Base-by-base conservation (phyloP, 2,797 vertebrate genomes). In the Tinamus major region DNA sequence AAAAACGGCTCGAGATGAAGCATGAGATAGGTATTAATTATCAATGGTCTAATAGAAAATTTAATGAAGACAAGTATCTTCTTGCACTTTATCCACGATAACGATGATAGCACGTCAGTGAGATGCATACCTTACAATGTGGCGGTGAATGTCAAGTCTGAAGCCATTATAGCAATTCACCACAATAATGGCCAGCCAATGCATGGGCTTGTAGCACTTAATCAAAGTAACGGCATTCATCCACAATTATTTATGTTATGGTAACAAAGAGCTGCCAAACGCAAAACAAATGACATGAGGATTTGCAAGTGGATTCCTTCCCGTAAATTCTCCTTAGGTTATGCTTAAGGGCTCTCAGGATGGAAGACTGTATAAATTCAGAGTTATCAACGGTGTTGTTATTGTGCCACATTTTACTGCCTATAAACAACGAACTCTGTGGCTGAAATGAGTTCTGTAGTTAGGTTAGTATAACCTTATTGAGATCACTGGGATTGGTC, bases 201-300 rank as follows among this genome's bases (percentile, higher is more conserved):
- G 89, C 74, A 92, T 51, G 93, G 94, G 79, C 94, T 95, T 95
- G 94, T 69, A 95, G 93, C 91, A 96, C 93, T 96, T 95, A 82
- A 96, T 96, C 89, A 85, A 93, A 95, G 92, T 94, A 95, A 97
- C 92, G 92, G 95, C 85, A 96, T 95, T 87, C 94, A 91, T 96
- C 93, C 95, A 72, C 94, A 94, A 95, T 95, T 96, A 96, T 95
- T 97, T 96, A 96, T 88, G 92, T 96, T 96, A 94, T 84, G 83
- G 91, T 94, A 97, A 94, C 96, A 97, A 92, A 95, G 94, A 96
- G 94, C 96, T 95, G 95, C 87, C 44, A 95, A 95, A 97, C 89
- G 96, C 95, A 97, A 97, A 97, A 95, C 97, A 97, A 98, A 97
- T 96, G 96, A 96, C 92, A 96, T 44, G 78, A 91, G 89, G 93